Percentiles rank a stretch among this genome's conserved stretches.
phyloP scores from a whole-genome alignment of 1,140 invertebrate species.

The Heliconius eleuchia region DNA sequence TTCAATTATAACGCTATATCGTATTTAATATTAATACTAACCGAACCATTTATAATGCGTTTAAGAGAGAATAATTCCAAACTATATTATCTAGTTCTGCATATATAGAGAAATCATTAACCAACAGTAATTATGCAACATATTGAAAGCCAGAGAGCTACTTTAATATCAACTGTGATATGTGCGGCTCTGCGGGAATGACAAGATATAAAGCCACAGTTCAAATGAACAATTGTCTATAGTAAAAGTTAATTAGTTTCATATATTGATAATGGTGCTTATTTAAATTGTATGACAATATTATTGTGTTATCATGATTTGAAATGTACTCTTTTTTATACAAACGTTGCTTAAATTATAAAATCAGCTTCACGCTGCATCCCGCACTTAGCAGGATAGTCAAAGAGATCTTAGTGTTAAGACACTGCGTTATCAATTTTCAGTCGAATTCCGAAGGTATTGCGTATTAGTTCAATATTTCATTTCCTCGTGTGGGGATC shows the following conservation, averaged over 20 bases:
- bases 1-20: too few species aligned
- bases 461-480: too few species aligned
- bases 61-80: background rate
- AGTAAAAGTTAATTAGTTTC: background rate
- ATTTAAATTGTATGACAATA: background rate
- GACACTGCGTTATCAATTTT: too few species aligned
- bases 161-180: slow-evolving; percentile 2
- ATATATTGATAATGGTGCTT: background rate
- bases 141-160: slow-evolving; percentile 2
- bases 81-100: background rate
- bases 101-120: background rate
- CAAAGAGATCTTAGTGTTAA: too few species aligned
- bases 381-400: too few species aligned
- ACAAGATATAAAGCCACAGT: slow-evolving; percentile 6
- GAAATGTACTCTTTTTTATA: too few species aligned
- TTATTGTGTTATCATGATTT: background rate
- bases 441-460: too few species aligned
- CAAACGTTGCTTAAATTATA: too few species aligned
- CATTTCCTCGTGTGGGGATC: too few species aligned
- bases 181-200: background rate
- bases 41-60: too few species aligned
- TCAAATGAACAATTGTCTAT: background rate
- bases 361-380: too few species aligned
- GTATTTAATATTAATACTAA: too few species aligned
- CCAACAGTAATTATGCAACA: background rate